Evolutionary conservation across 1,140 invertebrate species (phyloP).

Genomic region (Macrosteles quadrilineatus): DNA sequence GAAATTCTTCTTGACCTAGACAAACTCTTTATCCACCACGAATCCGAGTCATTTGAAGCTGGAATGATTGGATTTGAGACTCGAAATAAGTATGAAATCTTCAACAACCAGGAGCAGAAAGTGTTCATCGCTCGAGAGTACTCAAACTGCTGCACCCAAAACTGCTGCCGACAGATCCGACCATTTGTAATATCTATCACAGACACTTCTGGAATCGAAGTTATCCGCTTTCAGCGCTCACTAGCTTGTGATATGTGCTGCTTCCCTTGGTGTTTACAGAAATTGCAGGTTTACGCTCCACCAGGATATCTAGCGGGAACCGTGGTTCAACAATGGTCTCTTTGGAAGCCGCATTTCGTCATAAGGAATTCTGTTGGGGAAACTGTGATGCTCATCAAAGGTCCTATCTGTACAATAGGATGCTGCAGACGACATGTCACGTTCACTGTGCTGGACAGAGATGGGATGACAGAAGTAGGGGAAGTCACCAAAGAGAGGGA

Average conservation of each 20-base stretch:
- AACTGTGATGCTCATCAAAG: constrained; percentile 77
- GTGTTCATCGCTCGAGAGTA: constrained; percentile 85
- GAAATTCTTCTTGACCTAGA: constrained; percentile 92
- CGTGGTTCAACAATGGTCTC: constrained; percentile 83
- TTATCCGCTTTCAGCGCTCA: constrained; percentile 69
- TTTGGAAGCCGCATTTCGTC: constrained; percentile 73
- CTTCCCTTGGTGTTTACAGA: constrained; percentile 84
- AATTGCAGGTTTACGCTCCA: constrained; percentile 64
- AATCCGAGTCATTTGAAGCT: constrained; percentile 82
- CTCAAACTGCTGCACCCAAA: constrained; percentile 73
- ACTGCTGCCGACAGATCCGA: constrained; percentile 73
- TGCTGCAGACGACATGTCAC: constrained; percentile 80
- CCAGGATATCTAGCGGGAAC: constrained; percentile 72
- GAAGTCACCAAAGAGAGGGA: constrained; percentile 78
- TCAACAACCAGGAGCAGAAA: constrained; percentile 75
- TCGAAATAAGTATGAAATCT: constrained; percentile 83
- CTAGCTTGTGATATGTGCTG: constrained; percentile 77
- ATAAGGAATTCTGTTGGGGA: constrained; percentile 76
- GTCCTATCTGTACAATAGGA: constrained; percentile 77
- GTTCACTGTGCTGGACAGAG: constrained; percentile 66
- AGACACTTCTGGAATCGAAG: constrained; percentile 74
- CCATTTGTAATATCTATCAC: constrained; percentile 85
- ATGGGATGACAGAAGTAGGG: constrained; percentile 66
- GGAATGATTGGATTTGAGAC: constrained; percentile 85
- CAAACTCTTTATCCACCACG: constrained; percentile 83